phyloP scores from a whole-genome alignment of 1,140 invertebrate genomes.

The Brachionus koreanus region DNA sequence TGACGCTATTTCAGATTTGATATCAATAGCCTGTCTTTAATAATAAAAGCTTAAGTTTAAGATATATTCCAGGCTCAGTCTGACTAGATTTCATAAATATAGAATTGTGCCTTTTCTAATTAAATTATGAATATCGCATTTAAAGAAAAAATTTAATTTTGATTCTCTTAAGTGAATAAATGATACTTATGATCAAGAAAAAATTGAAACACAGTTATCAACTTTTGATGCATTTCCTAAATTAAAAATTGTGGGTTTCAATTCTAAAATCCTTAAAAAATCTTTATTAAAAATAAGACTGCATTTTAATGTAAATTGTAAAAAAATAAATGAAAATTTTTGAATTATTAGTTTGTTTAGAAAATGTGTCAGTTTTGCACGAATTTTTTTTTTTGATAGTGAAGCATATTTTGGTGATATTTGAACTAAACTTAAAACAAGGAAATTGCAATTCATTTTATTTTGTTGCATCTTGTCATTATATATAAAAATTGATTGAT shows the following conservation, averaged over 20 bases:
- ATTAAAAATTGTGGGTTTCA: not conserved
- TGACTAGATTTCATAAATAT: not conserved
- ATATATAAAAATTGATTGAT: not conserved
- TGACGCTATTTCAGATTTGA: not conserved
- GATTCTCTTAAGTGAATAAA: not conserved
- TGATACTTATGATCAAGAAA: not conserved
- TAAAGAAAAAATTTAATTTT: not conserved
- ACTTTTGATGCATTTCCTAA: not conserved
- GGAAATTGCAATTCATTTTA: not conserved
- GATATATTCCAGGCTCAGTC: not conserved
- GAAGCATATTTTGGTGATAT: not conserved
- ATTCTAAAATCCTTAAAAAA: not conserved
- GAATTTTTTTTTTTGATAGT: not conserved
- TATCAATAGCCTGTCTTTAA: not conserved
- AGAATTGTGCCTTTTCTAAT: not conserved
- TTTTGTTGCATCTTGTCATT: not conserved
- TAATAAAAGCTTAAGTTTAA: not conserved
- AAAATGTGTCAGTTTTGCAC: not conserved
- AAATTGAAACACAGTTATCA: not conserved
- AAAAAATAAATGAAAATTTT: not conserved
- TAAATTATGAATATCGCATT: not conserved
- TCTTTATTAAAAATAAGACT: not conserved
- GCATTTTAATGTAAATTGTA: not conserved
- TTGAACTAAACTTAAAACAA: not conserved
- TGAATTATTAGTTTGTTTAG: not conserved